Base-by-base conservation (phyloP, 2,113 vertebrate species). In the Rhinolophus ferrumequinum region DNA sequence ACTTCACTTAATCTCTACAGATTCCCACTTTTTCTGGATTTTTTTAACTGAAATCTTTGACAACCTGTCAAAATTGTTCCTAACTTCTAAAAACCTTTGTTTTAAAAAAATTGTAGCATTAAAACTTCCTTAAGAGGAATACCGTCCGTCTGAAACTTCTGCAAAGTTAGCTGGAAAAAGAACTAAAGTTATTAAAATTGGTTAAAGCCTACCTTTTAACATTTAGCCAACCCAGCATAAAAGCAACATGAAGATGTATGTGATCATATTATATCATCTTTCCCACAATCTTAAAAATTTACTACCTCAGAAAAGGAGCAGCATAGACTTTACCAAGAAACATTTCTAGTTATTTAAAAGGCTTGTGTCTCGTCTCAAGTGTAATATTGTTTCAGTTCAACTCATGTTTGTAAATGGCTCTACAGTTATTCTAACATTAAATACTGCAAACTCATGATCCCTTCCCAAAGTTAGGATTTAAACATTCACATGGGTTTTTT, bases 401-500 rank as follows among this genome's bases (percentile, higher is more conserved):
- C 52, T 80, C 62, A 28, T 50, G 47, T 70, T 41, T 95, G 64
- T 8, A 72, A 76, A 79, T 8, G 66, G 50, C 35, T 72, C 26
- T 35, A 21, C 0, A 58, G 70, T 70, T 72, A 83, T 30, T 66
- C 14, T 56, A 73, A 87, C 19, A 66, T 76, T 90, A 22, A 73
- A 83, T 52, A 69, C 18, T 66, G 44, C 35, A 86, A 69, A 84
- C 26, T 11, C 33, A 75, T 35, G 19, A 82, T 70, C 69, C 28
- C 52, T 90, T 81, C 94, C 56, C 79, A 56, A 30, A 26, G 66
- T 28, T 80, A 89, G 26, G n/a, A 85, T 72, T 97, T 81, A 62
- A 80, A 90, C 9, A 79, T 80, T 73, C 66, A 41, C 24, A 4
- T 16, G 44, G 21, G 50, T 30, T 90, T 95, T 88, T 86, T 72